Evolutionary conservation across 1,140 invertebrate genomes (phyloP).

Genomic region (Atta texana): DNA sequence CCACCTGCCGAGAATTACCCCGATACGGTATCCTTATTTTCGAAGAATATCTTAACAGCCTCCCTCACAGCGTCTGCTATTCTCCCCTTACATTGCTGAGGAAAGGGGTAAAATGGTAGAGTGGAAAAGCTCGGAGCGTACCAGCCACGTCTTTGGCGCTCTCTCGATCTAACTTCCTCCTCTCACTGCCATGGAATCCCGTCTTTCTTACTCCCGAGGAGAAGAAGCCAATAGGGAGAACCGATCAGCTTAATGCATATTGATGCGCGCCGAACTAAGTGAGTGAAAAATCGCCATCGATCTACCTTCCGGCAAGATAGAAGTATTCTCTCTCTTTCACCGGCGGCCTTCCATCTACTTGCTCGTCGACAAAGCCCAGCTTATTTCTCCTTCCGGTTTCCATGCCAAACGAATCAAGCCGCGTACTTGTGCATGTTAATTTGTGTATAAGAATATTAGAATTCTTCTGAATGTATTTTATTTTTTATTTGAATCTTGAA

Average conservation of each 20-base stretch:
- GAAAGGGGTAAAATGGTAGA: constrained; percentile 65
- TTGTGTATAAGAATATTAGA: not conserved
- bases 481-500: not conserved
- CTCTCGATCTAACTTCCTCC: constrained; percentile 59
- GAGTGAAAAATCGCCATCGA: constrained; percentile 87
- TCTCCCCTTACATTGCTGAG: constrained; percentile 61
- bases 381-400: constrained; percentile 42
- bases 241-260: constrained; percentile 86
- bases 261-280: constrained; percentile 85
- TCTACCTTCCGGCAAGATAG: constrained; percentile 78
- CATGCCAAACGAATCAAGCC: constrained; percentile 16
- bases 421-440: constrained; percentile 28
- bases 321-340: constrained; percentile 72
- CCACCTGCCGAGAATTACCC: constrained; percentile 82
- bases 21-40: constrained; percentile 82
- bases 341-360: constrained; percentile 57
- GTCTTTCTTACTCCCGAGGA: constrained; percentile 72
- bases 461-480: not conserved
- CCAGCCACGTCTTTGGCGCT: constrained; percentile 50
- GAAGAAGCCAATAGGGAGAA: constrained; percentile 83
- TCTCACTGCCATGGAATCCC: constrained; percentile 66
- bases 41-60: constrained; percentile 83
- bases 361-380: constrained; percentile 50
- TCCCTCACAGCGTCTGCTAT: constrained; percentile 71
- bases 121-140: constrained; percentile 28